Evolutionary conservation across 23 tunicate species (phyloP), one percentile per base, ranked within the genome.

Genomic region (Halocynthia roretzi): DNA sequence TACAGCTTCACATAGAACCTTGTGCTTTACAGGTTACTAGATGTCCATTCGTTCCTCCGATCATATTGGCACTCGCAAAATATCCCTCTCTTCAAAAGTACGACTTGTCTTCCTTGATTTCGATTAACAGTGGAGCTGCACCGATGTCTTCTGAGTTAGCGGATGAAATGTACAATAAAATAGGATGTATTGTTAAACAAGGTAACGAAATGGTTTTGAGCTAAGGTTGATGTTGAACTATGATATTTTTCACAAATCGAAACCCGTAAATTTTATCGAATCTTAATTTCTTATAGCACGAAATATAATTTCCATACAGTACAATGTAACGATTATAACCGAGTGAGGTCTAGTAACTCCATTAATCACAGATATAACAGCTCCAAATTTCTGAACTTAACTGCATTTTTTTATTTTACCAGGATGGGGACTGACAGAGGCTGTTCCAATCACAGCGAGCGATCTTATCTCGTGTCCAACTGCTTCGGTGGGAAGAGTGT

Each of bases 371-470:
- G 1, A 31, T 31, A 31, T 31, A 31, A 1, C 44, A 31, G 4
- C 44, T 31, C 44, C 44, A 31, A 31, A 4, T 58, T 58, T 15
- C 63, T 58, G 15, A 58, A n/a, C 17, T 58, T 72, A 51, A 14
- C 18, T 12, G 71, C 50, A 12, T 44, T n/a, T n/a, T 2, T 20
- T 65, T 10, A 9, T 20, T 15, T 84, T 58, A 6, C 6, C 53
- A 86, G 91, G 85, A 7, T 86, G 91, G 91, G 91, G 91, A 5
- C 62, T 86, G 65, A 78, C 91, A 7, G 91, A 86, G 60, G 75
- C 70, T 11, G 91, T 80, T 53, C 91, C 91, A 14, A 8, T 80
- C 0, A 51, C 81, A 10, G 17, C 51, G 31, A 50, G 80, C 0
- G 72, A 71, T 2, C 67, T 49, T 62, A 48, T 40, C 49, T 54